Base-by-base conservation (phyloP, 2,113 vertebrate species). In the Centropus bengalensis region DNA sequence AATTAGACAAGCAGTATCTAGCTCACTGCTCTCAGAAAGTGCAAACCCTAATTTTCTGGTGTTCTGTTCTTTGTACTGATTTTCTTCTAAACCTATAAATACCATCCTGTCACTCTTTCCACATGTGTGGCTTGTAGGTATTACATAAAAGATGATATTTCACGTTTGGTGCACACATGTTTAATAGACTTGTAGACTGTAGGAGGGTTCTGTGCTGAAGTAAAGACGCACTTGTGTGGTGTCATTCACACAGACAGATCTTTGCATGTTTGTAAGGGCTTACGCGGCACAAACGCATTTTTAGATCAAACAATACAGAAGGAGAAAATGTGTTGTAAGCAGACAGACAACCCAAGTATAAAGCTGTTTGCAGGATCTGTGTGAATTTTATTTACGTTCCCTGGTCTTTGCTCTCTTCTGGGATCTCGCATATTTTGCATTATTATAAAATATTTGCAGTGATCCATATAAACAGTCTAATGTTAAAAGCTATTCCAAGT, bases 381-480 rank as follows among this genome's bases (percentile, higher is more conserved):
- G 66, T 42, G 58, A 78, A 78, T 82, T 86, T 85, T 88, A 69
- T 60, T 49, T 49, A 36, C 3, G 6, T 36, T 68, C 77, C 60
- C 49, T 23, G 58, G 51, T 19, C 90, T 91, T 82, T 63, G 69
- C 75, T 71, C 87, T 90, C 96, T 91, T 89, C 66, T 75, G 67
- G 85, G 88, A 88, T 87, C 74, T 45, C 82, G 87, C 97, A 96
- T 97, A 96, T 97, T 97, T 97, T 95, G 88, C 93, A 69, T 96
- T 86, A 96, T 96, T 97, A 97, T 96, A 96, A 96, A 97, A 96
- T 97, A 97, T 97, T 97, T 97, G 97, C 95, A 91, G 91, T 54
- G 93, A 97, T 92, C 96, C 95, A 71, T 93, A 88, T 59, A 97
- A 97, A 96, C 96, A 82, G 94, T 28, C 95, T 91, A 78, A 97